Base-by-base conservation (phyloP, 37 sponge, comb jelly and placozoan species). In the Agelas oroides region DNA sequence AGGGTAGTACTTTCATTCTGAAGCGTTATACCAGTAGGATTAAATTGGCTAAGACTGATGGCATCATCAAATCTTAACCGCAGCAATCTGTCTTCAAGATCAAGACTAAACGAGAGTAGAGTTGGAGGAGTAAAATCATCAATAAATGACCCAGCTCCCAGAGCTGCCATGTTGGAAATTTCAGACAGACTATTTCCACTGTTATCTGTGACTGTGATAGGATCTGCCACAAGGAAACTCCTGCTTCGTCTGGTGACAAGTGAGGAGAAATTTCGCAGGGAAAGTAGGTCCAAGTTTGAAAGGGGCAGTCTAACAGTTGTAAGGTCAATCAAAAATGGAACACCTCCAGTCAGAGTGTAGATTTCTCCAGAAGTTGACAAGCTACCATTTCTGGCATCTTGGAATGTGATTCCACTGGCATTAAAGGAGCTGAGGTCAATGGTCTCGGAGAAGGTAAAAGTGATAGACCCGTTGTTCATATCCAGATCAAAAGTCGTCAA, bases 21-120 rank as follows among this genome's bases (percentile, higher is more conserved):
- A 15, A 94, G 73, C 27, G 82, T 91, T 55, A 94, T 68, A 27
- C 75, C 56, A 70, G 69, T 31, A 0, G 73, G 76, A 18, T 61
- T 33, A 54, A 94, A 91, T 6, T 86, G 76, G n/a, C 53, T n/a
- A 3, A 72, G 27, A 18, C 36, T 60, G 27, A 91, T 67, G 5
- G 91, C 92, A 67, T 96, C 96, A 84, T 67, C 68, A 76, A 96
- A 96, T 13, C 89, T 90, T 65, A 96, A 73, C 15, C 70, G 66
- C 15, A 96, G 33, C 36, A 77, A 54, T 31, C 88, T 73, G 40
- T 60, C 56, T 28, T 96, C 80, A 61, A 93, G 70, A 54, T 96
- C 78, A 23, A 93, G 66, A 3, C 77, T 57, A 46, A 88, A 93
- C 63, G 76, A 77, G 19, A 73, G 33, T 8, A 96, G 77, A 17